Conservation (phyloP, 2,113 vertebrate genomes). For the Chloroceryle aenea region DNA sequence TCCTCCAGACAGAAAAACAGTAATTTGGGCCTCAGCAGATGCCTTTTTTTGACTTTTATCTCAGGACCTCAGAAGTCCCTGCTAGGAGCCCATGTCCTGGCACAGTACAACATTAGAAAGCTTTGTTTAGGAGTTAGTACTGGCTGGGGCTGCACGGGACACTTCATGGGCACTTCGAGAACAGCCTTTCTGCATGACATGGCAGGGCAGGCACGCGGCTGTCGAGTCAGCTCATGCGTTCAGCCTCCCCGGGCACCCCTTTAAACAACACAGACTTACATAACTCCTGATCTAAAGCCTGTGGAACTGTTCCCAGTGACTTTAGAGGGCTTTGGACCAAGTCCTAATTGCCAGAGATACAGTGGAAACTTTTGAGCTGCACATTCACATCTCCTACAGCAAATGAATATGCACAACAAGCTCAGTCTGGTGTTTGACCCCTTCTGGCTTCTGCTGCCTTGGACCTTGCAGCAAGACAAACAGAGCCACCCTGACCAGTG, state of each 20-base stretch:
- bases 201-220: neutral
- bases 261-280: neutral
- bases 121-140: neutral
- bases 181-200: neutral
- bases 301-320: neutral
- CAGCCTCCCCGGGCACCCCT: neutral
- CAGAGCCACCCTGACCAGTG: neutral
- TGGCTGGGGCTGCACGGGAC: neutral
- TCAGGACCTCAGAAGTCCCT: neutral
- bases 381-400: neutral
- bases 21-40: neutral
- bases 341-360: neutral
- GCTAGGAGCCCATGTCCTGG: neutral
- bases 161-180: neutral
- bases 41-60: neutral
- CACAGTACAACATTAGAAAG: neutral
- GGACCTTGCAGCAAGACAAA: neutral
- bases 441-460: neutral
- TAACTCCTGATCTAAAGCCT: neutral
- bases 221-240: neutral
- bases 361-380: slow-evolving; percentile 30
- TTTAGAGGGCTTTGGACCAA: neutral
- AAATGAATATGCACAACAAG: neutral
- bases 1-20: neutral
- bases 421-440: slow-evolving; percentile 11